Evolutionary conservation across 2,797 vertebrate species (phyloP).

Genomic region (Gymnothorax reevesii): DNA sequence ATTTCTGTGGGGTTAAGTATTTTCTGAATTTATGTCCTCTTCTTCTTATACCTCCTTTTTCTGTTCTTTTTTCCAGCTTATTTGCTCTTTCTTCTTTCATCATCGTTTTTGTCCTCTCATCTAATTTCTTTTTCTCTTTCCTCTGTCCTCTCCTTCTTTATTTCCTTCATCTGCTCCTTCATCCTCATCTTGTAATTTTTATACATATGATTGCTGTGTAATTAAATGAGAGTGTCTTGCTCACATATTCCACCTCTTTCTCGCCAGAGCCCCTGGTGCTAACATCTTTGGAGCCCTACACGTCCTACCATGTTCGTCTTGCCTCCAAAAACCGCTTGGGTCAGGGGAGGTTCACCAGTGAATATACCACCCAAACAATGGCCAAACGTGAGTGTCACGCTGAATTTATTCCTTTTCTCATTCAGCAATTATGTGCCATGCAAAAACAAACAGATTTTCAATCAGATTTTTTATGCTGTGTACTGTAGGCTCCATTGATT

Average conservation of each 20-base stretch:
- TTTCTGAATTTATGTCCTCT: neutral
- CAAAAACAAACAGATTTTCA: too few species aligned
- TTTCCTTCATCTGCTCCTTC: too few species aligned
- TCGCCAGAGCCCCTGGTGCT: constrained; percentile 56
- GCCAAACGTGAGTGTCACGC: constrained; percentile 63
- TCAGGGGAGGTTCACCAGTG: constrained; percentile 61
- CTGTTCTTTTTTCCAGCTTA: too few species aligned
- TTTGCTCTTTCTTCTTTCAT: too few species aligned
- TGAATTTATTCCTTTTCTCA: neutral
- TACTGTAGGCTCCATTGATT: too few species aligned
- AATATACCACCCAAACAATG: constrained; percentile 51
- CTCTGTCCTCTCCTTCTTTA: too few species aligned
- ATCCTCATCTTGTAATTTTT: too few species aligned
- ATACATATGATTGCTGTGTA: too few species aligned
- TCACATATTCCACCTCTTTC: constrained; percentile 11
- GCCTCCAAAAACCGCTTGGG: constrained; percentile 66
- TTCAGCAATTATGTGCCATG: too few species aligned
- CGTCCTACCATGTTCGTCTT: constrained; percentile 63
- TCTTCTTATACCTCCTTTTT: neutral
- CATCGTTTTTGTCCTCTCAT: too few species aligned
- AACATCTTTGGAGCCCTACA: constrained; percentile 61
- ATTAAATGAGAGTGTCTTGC: neutral
- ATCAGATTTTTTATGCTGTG: too few species aligned
- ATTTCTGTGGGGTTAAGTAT: neutral
- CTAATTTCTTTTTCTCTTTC: too few species aligned